Percentiles rank a stretch among this genome's conserved stretches.
Evolutionary conservation across 2,113 vertebrate genomes (phyloP).

Genomic region (Rattus rattus): DNA sequence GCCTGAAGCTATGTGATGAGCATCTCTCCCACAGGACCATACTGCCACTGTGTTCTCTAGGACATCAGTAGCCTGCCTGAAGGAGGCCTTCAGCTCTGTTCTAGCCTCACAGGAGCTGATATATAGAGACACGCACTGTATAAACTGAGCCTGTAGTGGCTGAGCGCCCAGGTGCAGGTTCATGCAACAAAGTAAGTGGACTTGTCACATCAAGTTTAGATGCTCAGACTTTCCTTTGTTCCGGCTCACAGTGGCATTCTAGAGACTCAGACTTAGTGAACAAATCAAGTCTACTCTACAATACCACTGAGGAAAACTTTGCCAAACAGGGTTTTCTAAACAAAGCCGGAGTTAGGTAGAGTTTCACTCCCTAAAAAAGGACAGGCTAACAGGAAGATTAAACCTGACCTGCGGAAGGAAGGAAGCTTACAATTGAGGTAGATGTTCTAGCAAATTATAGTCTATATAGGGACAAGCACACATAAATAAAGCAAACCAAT

Average conservation of each 20-base stretch:
- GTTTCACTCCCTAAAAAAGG: constrained; percentile 59
- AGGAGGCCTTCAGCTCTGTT: neutral
- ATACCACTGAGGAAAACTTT: constrained; percentile 23
- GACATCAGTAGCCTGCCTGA: neutral
- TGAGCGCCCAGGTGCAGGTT: neutral
- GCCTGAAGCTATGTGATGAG: neutral
- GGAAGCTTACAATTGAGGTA: constrained; percentile 62
- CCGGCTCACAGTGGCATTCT: neutral
- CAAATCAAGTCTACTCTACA: constrained; percentile 22
- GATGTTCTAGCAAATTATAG: constrained; percentile 40
- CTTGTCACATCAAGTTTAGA: neutral
- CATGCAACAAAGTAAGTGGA: neutral
- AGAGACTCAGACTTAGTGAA: constrained; percentile 9
- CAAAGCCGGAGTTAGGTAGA: constrained; percentile 2
- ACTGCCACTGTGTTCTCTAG: neutral
- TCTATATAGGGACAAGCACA: constrained; percentile 15
- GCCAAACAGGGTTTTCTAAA: constrained; percentile 51
- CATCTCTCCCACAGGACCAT: neutral
- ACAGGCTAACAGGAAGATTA: constrained; percentile 1
- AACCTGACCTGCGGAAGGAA: constrained; percentile 55
- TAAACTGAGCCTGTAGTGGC: constrained; percentile 14
- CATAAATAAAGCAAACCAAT: constrained; percentile 15
- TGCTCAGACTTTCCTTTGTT: neutral
- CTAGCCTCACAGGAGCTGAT: neutral
- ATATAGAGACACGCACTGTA: neutral